These are phyloP conservation scores for Macrobrachium nipponense DNA, from an alignment of 1,140 invertebrate species.

Conservation along the genomic window DNA sequence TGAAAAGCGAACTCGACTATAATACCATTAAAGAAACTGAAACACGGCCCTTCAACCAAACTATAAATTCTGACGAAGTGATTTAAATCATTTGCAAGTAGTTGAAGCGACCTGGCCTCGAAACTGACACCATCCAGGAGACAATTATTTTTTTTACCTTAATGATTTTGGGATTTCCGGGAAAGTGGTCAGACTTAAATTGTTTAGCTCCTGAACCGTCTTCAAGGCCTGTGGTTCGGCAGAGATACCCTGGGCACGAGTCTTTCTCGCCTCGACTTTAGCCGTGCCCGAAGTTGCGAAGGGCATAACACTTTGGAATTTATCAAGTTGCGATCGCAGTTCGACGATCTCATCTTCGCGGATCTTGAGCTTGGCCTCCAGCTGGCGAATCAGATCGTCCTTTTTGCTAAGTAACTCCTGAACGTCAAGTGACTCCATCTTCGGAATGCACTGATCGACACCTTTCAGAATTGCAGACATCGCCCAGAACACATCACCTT, in stretches of 20 bases:
- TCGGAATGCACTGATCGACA: conserved; percentile 31
- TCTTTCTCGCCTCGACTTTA: conserved; percentile 72
- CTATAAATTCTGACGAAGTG: too few species aligned
- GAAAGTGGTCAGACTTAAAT: conserved; percentile 76
- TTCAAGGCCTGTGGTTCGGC: conserved; percentile 86
- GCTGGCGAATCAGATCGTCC: conserved; percentile 66
- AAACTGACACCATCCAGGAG: too few species aligned
- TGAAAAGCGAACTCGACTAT: too few species aligned
- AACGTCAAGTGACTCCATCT: conserved; percentile 32
- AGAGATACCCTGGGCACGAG: conserved; percentile 90
- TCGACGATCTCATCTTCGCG: conserved; percentile 86
- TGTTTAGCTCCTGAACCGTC: conserved; percentile 79
- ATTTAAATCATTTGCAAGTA: too few species aligned
- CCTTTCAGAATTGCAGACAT: conserved; percentile 40
- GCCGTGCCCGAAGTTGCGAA: conserved; percentile 71
- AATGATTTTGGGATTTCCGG: conserved; percentile 84
- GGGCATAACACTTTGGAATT: conserved; percentile 90
- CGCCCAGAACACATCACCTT: conserved; percentile 32
- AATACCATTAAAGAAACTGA: too few species aligned
- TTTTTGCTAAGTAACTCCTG: conserved; percentile 31
- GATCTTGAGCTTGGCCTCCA: conserved; percentile 77
- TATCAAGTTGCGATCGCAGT: conserved; percentile 88
- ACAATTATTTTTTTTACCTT: conserved; percentile 75
- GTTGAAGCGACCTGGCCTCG: too few species aligned
- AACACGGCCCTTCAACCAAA: too few species aligned